Conservation (phyloP, 2,888 invertebrate genomes). For the Plusia festucae region DNA sequence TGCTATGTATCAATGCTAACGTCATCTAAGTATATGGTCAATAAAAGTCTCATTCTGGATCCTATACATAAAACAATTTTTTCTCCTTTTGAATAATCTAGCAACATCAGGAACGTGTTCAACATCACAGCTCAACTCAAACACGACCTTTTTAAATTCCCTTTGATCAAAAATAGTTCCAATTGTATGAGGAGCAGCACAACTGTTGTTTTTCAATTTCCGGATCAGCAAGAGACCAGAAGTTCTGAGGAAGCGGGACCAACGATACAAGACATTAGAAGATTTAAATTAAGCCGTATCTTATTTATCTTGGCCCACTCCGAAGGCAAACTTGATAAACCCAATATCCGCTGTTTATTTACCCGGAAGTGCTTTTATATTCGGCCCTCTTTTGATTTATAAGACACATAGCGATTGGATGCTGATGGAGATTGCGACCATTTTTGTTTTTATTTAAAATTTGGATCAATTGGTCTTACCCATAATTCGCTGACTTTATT, state of each 20-base stretch:
- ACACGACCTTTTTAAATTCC: not conserved
- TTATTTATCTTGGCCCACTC: slow-evolving; percentile 46
- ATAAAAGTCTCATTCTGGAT: no score
- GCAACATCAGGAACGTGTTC: not conserved
- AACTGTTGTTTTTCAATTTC: not conserved
- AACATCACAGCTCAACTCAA: no score
- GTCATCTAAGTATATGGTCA: no score
- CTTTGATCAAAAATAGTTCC: slow-evolving; percentile 5
- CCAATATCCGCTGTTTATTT: slow-evolving; percentile 62
- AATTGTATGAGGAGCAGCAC: not conserved
- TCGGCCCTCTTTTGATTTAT: slow-evolving; percentile 40
- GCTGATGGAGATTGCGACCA: slow-evolving; percentile 16
- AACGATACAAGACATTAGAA: slow-evolving; percentile 36
- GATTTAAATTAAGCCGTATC: slow-evolving; percentile 48
- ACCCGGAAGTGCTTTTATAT: slow-evolving; percentile 56
- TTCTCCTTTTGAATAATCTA: not conserved
- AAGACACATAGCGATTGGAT: slow-evolving; percentile 38
- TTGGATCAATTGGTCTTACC: not conserved
- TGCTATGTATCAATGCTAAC: no score
- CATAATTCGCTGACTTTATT: no score
- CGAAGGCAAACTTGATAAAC: slow-evolving; percentile 51
- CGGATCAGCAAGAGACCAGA: slow-evolving; percentile 6
- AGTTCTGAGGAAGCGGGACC: slow-evolving; percentile 11
- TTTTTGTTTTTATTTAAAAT: not conserved
- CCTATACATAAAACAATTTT: no score